These are phyloP conservation scores for Spicauda simplicius DNA, from an alignment of 2,888 invertebrate genomes.

Conservation along the genomic window DNA sequence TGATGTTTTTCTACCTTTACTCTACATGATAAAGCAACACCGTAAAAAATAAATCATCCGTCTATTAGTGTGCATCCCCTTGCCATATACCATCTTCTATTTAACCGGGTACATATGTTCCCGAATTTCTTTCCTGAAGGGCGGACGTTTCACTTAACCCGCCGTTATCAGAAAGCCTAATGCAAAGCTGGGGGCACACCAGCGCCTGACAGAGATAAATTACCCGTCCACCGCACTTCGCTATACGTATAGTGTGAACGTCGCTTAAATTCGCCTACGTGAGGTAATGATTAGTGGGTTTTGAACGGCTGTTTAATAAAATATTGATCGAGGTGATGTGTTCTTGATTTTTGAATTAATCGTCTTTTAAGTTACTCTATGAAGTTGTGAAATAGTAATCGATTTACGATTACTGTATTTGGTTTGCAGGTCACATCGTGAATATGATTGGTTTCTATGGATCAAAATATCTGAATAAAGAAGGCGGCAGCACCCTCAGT, in stretches of 20 bases:
- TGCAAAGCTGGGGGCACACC: conserved; percentile 62
- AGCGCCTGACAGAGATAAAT: conserved; percentile 66
- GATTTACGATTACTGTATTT: too few relatives aligned
- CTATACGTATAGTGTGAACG: conserved; percentile 34
- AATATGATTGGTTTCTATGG: too few relatives aligned
- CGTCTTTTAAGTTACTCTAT: not conserved
- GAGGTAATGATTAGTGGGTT: conserved; percentile 29
- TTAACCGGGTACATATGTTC: conserved; percentile 31
- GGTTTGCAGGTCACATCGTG: too few relatives aligned
- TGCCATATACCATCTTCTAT: conserved; percentile 19
- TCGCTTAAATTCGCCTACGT: conserved; percentile 32
- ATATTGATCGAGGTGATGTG: not conserved
- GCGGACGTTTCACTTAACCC: conserved; percentile 50
- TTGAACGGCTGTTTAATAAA: conserved; percentile 18
- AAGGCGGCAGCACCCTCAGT: too few relatives aligned
- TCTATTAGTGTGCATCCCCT: not conserved
- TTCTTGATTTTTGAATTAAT: conserved; percentile 9
- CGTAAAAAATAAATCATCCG: not conserved
- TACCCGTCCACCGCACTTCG: conserved; percentile 47
- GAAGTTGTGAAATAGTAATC: too few relatives aligned
- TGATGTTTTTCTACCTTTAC: too few relatives aligned
- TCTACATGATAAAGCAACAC: too few relatives aligned
- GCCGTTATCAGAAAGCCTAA: conserved; percentile 62
- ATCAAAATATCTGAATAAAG: too few relatives aligned
- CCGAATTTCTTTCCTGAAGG: conserved; percentile 30